Evolutionary conservation across 2,113 vertebrate genomes (phyloP), one percentile per base, ranked within the genome.

Genomic region (Apeltes quadracus): DNA sequence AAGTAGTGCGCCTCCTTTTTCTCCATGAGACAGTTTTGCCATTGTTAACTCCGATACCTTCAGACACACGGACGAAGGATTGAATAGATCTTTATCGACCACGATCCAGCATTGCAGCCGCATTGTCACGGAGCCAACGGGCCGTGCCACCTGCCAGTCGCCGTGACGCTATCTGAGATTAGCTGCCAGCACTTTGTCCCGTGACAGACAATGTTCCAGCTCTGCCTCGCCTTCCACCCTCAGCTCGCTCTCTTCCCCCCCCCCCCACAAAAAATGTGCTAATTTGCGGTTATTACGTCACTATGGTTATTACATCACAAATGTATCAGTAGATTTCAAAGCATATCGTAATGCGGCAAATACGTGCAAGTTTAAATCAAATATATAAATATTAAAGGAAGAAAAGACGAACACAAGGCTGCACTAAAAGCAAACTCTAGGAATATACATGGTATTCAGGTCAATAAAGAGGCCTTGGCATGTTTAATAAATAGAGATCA

Each of bases 141-240:
- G 67, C 58, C 7, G 18, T 4, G 43, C 59, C 74, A 57, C 69
- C 61, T 73, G 72, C 76, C 78, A 79, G 36, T 83, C 79, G 61
- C 23, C 3, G 23, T 53, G 64, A 61, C n/a, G 14, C 55, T 62
- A 58, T 65, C 58, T 27, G 27, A 67, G 46, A 76, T 61, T 38
- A 6, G 69, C 61, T 82, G 76, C 73, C 70, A 67, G 69, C 68
- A 71, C 59, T 82, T 76, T 56, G 13, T 46, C 38, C 53, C 8
- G 27, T 58, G 72, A 61, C 57, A 36, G 20, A 53, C 27, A 50
- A 13, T 51, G 39, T 73, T 80, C 55, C 15, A 54, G 50, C 25
- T 55, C 57, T 25, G 20, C 13, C 54, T 22, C 29, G 48, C 56
- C 64, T 39, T 64, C 36, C 18, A 36, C 70, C 48, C 5, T 12